These are phyloP conservation scores for Girardia tigrina DNA, from an alignment of 2,888 invertebrate species.

Conservation along the genomic window DNA sequence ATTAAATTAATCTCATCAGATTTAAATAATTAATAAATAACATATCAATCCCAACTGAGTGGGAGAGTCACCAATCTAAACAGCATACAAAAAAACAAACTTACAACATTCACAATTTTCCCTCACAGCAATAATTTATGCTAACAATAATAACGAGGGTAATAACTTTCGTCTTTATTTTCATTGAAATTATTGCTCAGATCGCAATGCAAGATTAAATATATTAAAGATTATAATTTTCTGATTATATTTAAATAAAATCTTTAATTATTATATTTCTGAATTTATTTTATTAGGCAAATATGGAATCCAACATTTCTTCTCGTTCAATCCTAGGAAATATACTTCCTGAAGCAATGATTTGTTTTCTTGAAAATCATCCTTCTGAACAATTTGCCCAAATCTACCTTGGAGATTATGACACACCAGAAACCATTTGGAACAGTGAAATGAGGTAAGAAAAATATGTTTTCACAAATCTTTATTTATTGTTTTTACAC, in stretches of 20 bases:
- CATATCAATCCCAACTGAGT: no score
- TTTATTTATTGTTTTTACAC: constrained; percentile 37
- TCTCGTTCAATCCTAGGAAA: constrained; percentile 79
- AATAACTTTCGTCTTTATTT: no score
- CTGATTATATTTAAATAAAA: neutral
- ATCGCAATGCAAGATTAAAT: no score
- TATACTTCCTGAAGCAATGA: constrained; percentile 92
- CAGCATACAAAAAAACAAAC: no score
- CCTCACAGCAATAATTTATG: no score
- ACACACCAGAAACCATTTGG: constrained; percentile 99
- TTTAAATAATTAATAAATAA: no score
- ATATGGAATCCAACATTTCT: constrained; percentile 61
- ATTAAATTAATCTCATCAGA: no score
- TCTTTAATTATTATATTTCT: neutral
- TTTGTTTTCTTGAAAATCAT: constrained; percentile 92
- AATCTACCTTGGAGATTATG: constrained; percentile 74
- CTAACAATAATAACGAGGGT: no score
- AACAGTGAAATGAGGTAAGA: constrained; percentile 80
- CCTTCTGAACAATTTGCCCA: constrained; percentile 95
- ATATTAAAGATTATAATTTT: no score
- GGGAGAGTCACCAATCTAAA: no score
- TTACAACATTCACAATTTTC: no score
- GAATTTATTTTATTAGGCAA: neutral
- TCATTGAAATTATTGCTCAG: no score
- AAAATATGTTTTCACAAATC: constrained; percentile 21